Evolutionary conservation across 2,888 invertebrate genomes (phyloP), one percentile per base, ranked within the genome.

Genomic region (Nemotelus pantherinus): DNA sequence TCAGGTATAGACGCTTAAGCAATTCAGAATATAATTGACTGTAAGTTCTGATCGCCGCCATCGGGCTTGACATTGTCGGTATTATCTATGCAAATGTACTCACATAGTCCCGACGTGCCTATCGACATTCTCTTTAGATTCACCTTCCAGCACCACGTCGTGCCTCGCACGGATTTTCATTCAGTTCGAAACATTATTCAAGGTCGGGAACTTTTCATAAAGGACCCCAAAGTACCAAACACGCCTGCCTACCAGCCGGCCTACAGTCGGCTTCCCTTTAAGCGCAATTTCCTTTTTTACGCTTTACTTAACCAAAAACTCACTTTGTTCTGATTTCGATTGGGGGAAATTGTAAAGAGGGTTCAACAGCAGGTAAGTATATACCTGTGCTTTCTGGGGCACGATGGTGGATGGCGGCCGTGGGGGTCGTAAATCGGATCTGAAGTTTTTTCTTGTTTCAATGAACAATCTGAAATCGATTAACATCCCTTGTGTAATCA

Each of bases 401-500:
- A 41, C 10, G 7, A 6, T 53, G 53, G 53, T 53, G 53, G 7
- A 53, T 10, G 53, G 63, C 4, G 63, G 43, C 25, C 25, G 43
- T 63, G 63, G 25, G 3, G 63, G 43, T 63, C 65, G 47, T 45
- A 65, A 5, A n/a, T 45, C 7, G 45, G 65, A 65, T 65, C 50
- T 50, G 5, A 9, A 50, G 5, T 50, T 50, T 5, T 50, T 50
- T 65, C 47, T 65, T 65, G 65, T 65, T 65, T 65, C 65, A 65
- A 9, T 47, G 65, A 65, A 65, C 65, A 65, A 65, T 65, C 47
- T 65, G 65, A 65, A 65, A 65, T 65, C 65, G 65, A 65, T 65
- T 65, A 65, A 10, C 65, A n/a, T 43, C 47, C n/a, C 43, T 2
- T 47, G 45, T 45, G 65, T 10, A 44, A 65, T 65, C 44, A 45